These are phyloP conservation scores for Megaceryle alcyon DNA, from an alignment of 2,797 vertebrate genomes.

Conservation along the genomic window DNA sequence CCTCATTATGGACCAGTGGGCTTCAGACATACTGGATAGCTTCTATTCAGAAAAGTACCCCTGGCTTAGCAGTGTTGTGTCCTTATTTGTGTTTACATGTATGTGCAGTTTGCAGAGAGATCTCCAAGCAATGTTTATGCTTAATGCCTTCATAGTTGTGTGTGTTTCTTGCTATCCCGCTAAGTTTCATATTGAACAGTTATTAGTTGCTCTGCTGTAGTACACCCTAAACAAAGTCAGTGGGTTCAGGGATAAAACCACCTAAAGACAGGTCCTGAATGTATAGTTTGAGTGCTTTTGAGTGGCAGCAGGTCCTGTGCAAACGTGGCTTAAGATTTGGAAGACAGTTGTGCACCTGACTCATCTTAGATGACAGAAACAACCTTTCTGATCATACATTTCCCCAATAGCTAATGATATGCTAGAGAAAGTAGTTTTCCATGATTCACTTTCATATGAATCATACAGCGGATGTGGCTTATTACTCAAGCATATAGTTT, in stretches of 20 bases:
- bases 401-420: not conserved
- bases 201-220: not conserved
- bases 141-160: not conserved
- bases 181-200: not conserved
- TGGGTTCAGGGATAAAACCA: not conserved
- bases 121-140: not conserved
- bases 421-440: constrained; percentile 19
- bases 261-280: not conserved
- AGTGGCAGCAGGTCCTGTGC: not conserved
- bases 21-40: not conserved
- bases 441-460: constrained; percentile 20
- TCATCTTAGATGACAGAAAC: not conserved
- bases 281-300: not conserved
- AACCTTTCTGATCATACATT: not conserved
- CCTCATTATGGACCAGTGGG: not conserved
- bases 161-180: not conserved
- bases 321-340: not conserved
- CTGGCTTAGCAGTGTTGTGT: not conserved
- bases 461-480: constrained; percentile 16
- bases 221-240: not conserved
- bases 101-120: not conserved
- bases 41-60: not conserved
- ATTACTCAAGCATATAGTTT: not conserved
- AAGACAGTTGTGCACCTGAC: not conserved
- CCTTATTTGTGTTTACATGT: not conserved